Evolutionary conservation across 2,888 invertebrate genomes (phyloP).

Genomic region (Cremastobaeus sp.): DNA sequence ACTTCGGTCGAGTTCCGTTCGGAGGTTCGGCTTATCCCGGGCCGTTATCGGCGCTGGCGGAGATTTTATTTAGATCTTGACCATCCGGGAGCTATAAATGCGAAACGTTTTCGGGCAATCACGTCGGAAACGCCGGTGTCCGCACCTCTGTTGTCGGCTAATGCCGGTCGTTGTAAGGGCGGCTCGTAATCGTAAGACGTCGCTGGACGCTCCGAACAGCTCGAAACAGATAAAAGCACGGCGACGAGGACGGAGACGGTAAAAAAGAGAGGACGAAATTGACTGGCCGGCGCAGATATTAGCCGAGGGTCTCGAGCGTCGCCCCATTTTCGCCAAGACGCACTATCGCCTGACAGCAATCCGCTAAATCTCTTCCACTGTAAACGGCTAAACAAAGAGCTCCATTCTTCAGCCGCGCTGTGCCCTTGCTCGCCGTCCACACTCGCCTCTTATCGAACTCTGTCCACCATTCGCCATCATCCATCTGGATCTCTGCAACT

Average conservation of each 20-base stretch:
- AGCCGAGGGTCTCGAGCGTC: constrained; percentile 66
- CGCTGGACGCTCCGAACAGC: too few species aligned
- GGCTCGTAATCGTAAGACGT: constrained; percentile 18
- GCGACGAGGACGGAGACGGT: constrained; percentile 26
- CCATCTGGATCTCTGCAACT: constrained; percentile 73
- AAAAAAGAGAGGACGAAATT: constrained; percentile 53
- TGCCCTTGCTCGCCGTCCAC: constrained; percentile 61
- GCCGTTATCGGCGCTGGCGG: constrained; percentile 67
- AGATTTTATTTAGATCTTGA: constrained; percentile 77
- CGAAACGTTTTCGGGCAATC: constrained; percentile 72
- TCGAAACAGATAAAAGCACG: too few species aligned
- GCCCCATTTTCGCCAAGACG: constrained; percentile 54
- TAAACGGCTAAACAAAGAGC: constrained; percentile 79
- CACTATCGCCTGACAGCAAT: constrained; percentile 75
- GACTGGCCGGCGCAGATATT: constrained; percentile 67
- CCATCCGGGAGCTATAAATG: constrained; percentile 73
- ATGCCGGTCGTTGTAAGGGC: constrained; percentile 62
- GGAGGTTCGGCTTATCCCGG: constrained; percentile 35
- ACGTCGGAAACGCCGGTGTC: constrained; percentile 71
- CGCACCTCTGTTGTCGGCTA: constrained; percentile 77
- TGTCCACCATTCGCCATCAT: constrained; percentile 76
- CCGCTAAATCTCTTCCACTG: constrained; percentile 78
- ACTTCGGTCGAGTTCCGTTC: constrained; percentile 3
- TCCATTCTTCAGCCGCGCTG: constrained; percentile 74
- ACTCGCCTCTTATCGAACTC: constrained; percentile 73